Conservation (phyloP, 2,797 vertebrate species). For the Sebastes trivittatus region DNA sequence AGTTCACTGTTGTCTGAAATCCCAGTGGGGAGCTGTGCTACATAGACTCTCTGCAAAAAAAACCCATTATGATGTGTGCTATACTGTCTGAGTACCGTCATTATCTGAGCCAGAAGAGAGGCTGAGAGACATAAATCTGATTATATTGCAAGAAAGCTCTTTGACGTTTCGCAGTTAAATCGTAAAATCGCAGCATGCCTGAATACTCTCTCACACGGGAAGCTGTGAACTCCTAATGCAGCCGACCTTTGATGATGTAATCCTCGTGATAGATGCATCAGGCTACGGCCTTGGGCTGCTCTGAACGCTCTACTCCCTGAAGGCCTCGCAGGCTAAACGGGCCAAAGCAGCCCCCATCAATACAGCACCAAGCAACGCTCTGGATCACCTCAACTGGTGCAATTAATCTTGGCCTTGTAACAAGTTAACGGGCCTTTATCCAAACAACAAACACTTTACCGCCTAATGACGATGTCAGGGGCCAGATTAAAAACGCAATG, state of each 20-base stretch:
- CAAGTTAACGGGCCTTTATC: slow-evolving; percentile 46
- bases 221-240: slow-evolving; percentile 36
- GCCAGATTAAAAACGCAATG: slow-evolving; percentile 53
- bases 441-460: slow-evolving; percentile 35
- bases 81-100: slow-evolving; percentile 23
- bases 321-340: slow-evolving; percentile 61
- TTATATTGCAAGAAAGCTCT: slow-evolving; percentile 18
- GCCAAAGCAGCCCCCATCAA: slow-evolving; percentile 63
- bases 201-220: slow-evolving; percentile 31
- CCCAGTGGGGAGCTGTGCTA: slow-evolving; percentile 19
- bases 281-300: slow-evolving; percentile 63
- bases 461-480: slow-evolving; percentile 9
- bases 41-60: neutral
- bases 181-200: neutral
- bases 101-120: slow-evolving; percentile 19
- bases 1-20: slow-evolving; percentile 40
- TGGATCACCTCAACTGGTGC: slow-evolving; percentile 43
- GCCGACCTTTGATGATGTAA: slow-evolving; percentile 61
- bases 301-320: slow-evolving; percentile 59
- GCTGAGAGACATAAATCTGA: slow-evolving; percentile 18
- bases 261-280: slow-evolving; percentile 64
- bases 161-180: slow-evolving; percentile 25
- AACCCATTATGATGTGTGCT: neutral
- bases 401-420: slow-evolving; percentile 63
- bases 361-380: slow-evolving; percentile 41